These are phyloP conservation scores for Chlorops oryzae DNA, from an alignment of 1,140 invertebrate genomes.

Conservation along the genomic window DNA sequence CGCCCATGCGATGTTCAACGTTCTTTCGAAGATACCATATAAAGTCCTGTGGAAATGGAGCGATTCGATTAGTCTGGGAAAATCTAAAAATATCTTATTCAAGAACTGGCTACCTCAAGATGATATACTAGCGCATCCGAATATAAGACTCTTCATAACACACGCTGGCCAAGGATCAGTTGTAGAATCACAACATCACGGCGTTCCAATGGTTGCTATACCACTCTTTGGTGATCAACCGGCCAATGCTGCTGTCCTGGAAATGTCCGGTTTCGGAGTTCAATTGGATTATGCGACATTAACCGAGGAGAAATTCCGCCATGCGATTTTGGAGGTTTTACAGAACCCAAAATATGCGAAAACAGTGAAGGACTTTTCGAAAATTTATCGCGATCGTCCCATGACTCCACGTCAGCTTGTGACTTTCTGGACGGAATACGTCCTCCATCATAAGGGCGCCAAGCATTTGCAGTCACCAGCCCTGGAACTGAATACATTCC, in stretches of 20 bases:
- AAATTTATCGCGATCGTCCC: conserved; percentile 20
- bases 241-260: conserved; percentile 49
- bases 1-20: conserved; percentile 13
- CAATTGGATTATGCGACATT: conserved; percentile 23
- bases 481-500: conserved; percentile 14
- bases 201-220: conserved; percentile 49
- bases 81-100: conserved; percentile 50
- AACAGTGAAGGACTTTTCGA: conserved; percentile 13
- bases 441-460: conserved; percentile 42
- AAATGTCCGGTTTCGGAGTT: conserved; percentile 46
- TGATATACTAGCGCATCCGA: conserved; percentile 49
- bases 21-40: conserved; percentile 43
- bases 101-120: conserved; percentile 54
- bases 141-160: conserved; percentile 49
- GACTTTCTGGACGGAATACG: conserved; percentile 22
- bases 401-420: conserved; percentile 16
- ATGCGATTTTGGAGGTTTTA: conserved; percentile 20
- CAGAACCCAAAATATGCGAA: conserved; percentile 16
- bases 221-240: conserved; percentile 44
- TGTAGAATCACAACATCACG: conserved; percentile 48
- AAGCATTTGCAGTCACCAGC: conserved; percentile 35
- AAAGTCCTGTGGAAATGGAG: conserved; percentile 51
- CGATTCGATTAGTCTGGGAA: conserved; percentile 19
- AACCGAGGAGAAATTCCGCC: conserved; percentile 16
- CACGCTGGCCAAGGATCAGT: conserved; percentile 51